Conservation (phyloP, 2,113 vertebrate genomes). For the Muntiacus muntjak region DNA sequence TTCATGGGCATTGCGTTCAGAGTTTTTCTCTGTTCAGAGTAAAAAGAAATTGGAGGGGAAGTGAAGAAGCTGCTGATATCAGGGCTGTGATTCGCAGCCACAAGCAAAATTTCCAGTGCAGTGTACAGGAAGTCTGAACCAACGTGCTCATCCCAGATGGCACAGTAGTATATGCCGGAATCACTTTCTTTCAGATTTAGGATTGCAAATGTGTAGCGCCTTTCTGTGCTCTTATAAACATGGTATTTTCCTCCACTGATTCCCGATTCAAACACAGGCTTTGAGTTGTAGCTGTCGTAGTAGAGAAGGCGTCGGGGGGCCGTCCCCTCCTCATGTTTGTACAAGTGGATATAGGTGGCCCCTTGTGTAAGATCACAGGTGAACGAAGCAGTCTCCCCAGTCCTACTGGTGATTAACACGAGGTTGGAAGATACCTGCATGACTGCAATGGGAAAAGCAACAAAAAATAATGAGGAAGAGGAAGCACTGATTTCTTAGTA, state of each 20-base stretch:
- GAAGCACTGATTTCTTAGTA: rapidly evolving
- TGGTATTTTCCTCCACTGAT: neutral
- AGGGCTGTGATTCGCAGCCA: neutral
- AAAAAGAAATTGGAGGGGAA: neutral
- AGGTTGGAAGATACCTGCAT: neutral
- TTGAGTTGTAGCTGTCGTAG: neutral
- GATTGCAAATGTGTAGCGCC: neutral
- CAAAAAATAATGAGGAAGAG: neutral
- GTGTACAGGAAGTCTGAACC: neutral
- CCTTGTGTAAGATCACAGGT: neutral
- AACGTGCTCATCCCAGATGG: neutral
- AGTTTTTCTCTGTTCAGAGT: neutral
- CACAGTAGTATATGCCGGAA: constrained; percentile 14
- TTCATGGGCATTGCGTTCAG: neutral
- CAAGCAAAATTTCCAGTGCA: neutral
- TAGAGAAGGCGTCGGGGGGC: neutral
- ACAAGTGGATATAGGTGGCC: neutral
- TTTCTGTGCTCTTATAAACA: rapidly evolving
- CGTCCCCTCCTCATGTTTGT: neutral
- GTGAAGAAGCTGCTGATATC: too few relatives aligned
- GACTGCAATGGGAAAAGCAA: neutral
- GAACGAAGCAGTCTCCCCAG: rapidly evolving
- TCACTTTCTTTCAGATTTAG: neutral
- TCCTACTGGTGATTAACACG: rapidly evolving
- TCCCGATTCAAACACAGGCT: neutral